A percentile compares a stretch with the other conserved stretches of the same genome.
Conservation (phyloP, 1,140 invertebrate species). For the Polypedilum vanderplanki region DNA sequence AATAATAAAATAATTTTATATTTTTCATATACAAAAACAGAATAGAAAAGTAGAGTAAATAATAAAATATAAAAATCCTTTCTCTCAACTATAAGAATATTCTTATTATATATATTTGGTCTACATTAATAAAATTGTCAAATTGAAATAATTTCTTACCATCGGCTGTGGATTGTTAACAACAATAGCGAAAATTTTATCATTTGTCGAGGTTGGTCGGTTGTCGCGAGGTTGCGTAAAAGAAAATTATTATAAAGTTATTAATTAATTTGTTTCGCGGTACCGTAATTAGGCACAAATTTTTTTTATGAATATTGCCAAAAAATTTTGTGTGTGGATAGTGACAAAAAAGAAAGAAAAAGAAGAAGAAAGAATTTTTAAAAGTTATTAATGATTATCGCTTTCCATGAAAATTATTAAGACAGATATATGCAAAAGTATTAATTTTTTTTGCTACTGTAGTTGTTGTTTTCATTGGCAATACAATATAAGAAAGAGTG, state of each 20-base stretch:
- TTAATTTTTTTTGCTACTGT: too few relatives aligned
- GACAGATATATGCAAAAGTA: neutral
- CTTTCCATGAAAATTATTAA: slow-evolving; percentile 27
- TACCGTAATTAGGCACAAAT: neutral
- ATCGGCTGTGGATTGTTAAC: slow-evolving; percentile 32
- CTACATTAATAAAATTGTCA: slow-evolving; percentile 20
- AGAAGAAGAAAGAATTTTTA: slow-evolving; percentile 31
- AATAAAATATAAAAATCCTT: slow-evolving; percentile 27
- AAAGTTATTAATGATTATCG: slow-evolving; percentile 31
- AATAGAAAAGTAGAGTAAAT: slow-evolving; percentile 30
- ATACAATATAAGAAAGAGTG: too few relatives aligned
- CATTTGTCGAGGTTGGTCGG: neutral
- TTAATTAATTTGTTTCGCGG: neutral
- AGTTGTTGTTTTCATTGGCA: too few relatives aligned
- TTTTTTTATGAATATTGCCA: slow-evolving; percentile 30
- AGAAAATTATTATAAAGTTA: slow-evolving; percentile 21
- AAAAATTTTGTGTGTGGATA: slow-evolving; percentile 31
- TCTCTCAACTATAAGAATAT: neutral
- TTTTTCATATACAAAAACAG: slow-evolving; percentile 30
- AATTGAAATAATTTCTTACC: slow-evolving; percentile 33
- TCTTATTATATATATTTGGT: neutral
- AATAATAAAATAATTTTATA: slow-evolving; percentile 15
- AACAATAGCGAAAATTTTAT: slow-evolving; percentile 28
- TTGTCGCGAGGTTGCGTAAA: neutral
- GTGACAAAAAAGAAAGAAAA: neutral